These are phyloP conservation scores for Diprion similis DNA, from an alignment of 1,140 invertebrate species.

Conservation along the genomic window DNA sequence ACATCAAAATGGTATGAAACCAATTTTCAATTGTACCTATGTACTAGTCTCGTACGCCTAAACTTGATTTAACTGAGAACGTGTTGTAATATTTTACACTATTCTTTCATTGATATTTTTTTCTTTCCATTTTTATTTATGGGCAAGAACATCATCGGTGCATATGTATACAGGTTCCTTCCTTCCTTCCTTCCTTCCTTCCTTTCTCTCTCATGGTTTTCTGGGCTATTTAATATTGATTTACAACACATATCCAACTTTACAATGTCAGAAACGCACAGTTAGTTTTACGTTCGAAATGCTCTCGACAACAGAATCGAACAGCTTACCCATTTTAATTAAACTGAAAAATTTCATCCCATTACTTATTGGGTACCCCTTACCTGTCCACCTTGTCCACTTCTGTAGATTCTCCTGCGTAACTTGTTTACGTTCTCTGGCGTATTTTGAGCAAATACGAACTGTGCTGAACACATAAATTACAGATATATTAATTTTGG, in stretches of 20 bases:
- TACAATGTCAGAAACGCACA: too few species aligned
- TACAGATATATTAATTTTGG: not conserved
- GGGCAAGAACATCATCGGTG: too few species aligned
- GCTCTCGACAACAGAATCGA: too few species aligned
- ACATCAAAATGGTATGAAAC: constrained; percentile 5
- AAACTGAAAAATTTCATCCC: not conserved
- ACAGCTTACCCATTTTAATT: too few species aligned
- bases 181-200: too few species aligned
- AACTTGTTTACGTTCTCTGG: not conserved
- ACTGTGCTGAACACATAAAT: not conserved
- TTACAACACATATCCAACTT: too few species aligned
- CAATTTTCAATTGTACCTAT: not conserved
- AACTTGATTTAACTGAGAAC: not conserved
- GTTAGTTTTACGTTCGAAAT: too few species aligned
- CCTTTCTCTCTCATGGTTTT: too few species aligned
- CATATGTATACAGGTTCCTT: too few species aligned
- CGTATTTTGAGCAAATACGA: not conserved
- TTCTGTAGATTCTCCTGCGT: not conserved
- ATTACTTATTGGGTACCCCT: not conserved
- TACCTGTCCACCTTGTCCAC: not conserved
- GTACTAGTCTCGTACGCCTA: not conserved
- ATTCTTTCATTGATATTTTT: not conserved
- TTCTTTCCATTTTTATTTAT: too few species aligned
- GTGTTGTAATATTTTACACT: not conserved
- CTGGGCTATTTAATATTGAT: too few species aligned